Conservation (phyloP, 2,113 vertebrate genomes). For the Calonectris borealis region DNA sequence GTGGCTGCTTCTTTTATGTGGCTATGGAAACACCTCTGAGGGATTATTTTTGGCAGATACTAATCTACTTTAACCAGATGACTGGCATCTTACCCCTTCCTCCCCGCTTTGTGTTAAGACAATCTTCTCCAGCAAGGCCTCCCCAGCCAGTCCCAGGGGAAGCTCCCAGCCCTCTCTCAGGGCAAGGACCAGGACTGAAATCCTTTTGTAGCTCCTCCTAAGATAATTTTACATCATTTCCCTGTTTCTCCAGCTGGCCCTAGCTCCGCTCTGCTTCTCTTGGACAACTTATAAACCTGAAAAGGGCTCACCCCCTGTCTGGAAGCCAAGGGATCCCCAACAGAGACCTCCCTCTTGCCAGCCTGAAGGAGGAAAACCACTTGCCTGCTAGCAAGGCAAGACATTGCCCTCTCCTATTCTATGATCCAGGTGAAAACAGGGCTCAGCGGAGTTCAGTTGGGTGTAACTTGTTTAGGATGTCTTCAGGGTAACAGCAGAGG, state of each 20-base stretch:
- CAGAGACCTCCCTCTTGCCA: not conserved
- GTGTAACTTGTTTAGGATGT: not conserved
- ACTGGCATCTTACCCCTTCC: not conserved
- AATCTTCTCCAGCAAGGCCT: not conserved
- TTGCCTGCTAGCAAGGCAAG: not conserved
- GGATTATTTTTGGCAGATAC: not conserved
- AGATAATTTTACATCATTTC: not conserved
- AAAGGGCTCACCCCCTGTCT: not conserved
- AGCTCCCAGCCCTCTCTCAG: not conserved
- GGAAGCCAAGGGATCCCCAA: not conserved
- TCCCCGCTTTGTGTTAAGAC: not conserved
- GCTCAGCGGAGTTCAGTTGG: not conserved
- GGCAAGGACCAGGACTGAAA: not conserved
- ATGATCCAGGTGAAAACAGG: not conserved
- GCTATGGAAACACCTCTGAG: not conserved
- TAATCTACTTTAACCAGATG: not conserved
- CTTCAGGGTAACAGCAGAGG: not conserved
- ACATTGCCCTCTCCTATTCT: not conserved
- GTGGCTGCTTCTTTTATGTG: not conserved
- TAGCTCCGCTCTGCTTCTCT: not conserved
- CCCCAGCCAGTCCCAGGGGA: fast-evolving
- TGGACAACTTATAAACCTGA: not conserved
- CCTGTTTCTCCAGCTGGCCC: not conserved
- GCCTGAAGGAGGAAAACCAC: not conserved
- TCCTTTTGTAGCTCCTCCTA: not conserved